These are phyloP conservation scores for Pterostichus niger DNA, from an alignment of 2,888 invertebrate species.

Conservation along the genomic window DNA sequence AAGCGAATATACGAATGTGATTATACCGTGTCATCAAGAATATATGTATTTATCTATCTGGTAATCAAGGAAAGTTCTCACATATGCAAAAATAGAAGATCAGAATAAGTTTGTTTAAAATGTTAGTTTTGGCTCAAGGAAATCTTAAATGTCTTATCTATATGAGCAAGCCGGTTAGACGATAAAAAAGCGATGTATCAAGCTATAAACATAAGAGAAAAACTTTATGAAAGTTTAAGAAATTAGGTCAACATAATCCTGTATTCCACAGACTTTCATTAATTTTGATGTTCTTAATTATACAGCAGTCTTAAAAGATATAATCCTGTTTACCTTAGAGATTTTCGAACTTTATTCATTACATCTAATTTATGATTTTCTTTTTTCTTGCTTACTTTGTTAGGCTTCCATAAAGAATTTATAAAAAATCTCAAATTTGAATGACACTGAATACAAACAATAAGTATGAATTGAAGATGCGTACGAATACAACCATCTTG, in stretches of 20 bases:
- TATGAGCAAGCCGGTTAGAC: background rate
- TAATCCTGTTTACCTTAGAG: slow-evolving; percentile 47
- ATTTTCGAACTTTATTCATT: slow-evolving; percentile 57
- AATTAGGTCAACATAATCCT: slow-evolving; percentile 52
- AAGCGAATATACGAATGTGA: too few species aligned
- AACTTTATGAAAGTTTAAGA: slow-evolving; percentile 44
- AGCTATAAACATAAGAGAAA: slow-evolving; percentile 21
- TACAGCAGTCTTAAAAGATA: slow-evolving; percentile 44
- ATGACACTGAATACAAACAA: slow-evolving; percentile 14
- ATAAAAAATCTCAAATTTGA: slow-evolving; percentile 1
- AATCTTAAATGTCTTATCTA: slow-evolving; percentile 12
- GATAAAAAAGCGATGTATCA: slow-evolving; percentile 38
- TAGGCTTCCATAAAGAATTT: slow-evolving; percentile 3
- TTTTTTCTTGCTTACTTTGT: slow-evolving; percentile 52
- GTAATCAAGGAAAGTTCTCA: too few species aligned
- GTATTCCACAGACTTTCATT: slow-evolving; percentile 47
- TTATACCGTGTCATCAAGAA: too few species aligned
- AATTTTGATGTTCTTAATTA: slow-evolving; percentile 59
- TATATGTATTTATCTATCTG: too few species aligned
- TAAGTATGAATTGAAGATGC: background rate
- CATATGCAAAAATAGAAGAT: background rate
- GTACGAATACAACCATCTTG: background rate
- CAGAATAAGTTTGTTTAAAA: slow-evolving; percentile 5
- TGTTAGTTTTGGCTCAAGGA: slow-evolving; percentile 1
- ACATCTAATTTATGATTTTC: slow-evolving; percentile 54